Evolutionary conservation across 2,113 vertebrate species (phyloP).

Genomic region (Orientallactaga bullata): DNA sequence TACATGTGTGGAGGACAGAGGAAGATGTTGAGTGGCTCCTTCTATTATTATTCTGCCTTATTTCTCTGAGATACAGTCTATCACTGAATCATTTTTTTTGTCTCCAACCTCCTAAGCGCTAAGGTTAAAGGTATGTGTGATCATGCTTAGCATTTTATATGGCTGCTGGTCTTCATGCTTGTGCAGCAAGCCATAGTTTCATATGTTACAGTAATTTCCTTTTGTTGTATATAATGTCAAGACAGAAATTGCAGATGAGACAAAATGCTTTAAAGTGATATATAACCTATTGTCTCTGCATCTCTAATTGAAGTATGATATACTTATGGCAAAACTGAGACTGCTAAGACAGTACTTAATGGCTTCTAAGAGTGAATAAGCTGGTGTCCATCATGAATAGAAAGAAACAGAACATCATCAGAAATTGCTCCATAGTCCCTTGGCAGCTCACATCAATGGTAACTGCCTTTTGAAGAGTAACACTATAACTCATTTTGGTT

Average conservation of each 20-base stretch:
- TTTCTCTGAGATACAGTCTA: too few relatives aligned
- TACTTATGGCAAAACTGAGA: not conserved
- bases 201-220: not conserved
- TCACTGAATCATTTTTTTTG: too few relatives aligned
- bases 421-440: not conserved
- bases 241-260: not conserved
- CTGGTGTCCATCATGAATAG: not conserved
- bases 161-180: too few relatives aligned
- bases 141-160: too few relatives aligned
- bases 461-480: not conserved
- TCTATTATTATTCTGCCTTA: too few relatives aligned
- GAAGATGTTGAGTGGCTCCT: too few relatives aligned
- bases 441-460: not conserved
- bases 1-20: too few relatives aligned
- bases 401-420: not conserved
- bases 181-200: too few relatives aligned
- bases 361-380: conserved; percentile 2
- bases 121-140: too few relatives aligned
- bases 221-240: not conserved
- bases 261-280: conserved; percentile 1
- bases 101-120: too few relatives aligned
- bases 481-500: not conserved
- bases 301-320: not conserved
- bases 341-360: not conserved
- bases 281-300: not conserved